phyloP scores from a whole-genome alignment of 2,888 invertebrate species.

The Phrixothrix hirtus region DNA sequence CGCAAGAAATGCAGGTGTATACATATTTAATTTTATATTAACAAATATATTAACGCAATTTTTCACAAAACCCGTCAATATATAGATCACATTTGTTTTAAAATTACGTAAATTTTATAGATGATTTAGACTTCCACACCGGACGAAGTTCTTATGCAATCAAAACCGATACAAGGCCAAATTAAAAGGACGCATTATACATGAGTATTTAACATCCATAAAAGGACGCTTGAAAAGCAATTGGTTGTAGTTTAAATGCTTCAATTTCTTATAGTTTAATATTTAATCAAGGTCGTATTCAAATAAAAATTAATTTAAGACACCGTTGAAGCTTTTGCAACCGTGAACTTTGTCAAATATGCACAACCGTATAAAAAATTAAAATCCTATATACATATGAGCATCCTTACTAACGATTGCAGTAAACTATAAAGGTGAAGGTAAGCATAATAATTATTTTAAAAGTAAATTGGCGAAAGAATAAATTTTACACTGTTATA shows the following conservation, averaged over 20 bases:
- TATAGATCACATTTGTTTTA: conserved; percentile 2
- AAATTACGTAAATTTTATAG: background rate
- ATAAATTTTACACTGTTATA: too few species aligned
- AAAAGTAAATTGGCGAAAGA: too few species aligned
- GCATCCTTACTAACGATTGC: too few species aligned
- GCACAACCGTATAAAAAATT: too few species aligned
- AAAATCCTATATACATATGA: too few species aligned
- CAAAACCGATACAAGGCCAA: conserved; percentile 23
- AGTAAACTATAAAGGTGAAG: too few species aligned
- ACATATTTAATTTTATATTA: conserved; percentile 20
- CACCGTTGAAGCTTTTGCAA: too few species aligned
- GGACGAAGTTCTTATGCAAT: conserved; percentile 19
- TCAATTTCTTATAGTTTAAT: conserved; percentile 6
- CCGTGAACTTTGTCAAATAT: too few species aligned
- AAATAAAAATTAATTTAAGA: too few species aligned
- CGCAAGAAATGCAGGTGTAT: conserved; percentile 29
- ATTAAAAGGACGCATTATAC: conserved; percentile 23
- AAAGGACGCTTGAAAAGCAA: conserved; percentile 24
- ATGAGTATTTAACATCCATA: conserved; percentile 19
- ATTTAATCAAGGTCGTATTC: conserved; percentile 3
- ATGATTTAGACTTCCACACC: conserved; percentile 8
- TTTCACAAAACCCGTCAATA: too few species aligned
- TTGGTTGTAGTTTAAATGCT: too few species aligned
- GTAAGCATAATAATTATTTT: too few species aligned
- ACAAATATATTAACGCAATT: background rate